Percentiles rank a stretch among this genome's conserved stretches.
Conservation (phyloP, 2,113 vertebrate genomes). For the Ophiodon elongatus region DNA sequence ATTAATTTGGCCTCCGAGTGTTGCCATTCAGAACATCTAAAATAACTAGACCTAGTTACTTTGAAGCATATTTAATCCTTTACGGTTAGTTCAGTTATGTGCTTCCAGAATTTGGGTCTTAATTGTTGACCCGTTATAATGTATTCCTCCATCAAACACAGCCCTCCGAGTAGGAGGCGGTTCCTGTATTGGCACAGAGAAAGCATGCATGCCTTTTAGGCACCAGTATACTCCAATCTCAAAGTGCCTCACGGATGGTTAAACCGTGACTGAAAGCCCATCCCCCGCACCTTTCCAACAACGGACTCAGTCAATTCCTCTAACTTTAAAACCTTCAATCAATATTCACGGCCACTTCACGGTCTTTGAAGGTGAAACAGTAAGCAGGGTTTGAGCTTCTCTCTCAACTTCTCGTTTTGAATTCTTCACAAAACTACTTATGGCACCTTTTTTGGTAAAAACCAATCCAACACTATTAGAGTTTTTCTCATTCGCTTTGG, state of each 20-base stretch:
- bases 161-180: neutral
- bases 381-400: neutral
- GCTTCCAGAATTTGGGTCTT: neutral
- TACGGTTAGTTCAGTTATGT: neutral
- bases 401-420: neutral
- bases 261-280: neutral
- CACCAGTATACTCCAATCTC: neutral
- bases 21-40: neutral
- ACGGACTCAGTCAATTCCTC: neutral
- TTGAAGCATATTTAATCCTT: neutral
- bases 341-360: neutral
- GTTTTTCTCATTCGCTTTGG: neutral
- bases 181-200: neutral
- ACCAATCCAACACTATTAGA: neutral
- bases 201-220: neutral
- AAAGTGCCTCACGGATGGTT: neutral
- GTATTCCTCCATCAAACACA: neutral
- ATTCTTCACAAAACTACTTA: neutral
- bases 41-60: neutral
- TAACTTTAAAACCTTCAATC: conserved; percentile 1
- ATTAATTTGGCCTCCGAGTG: neutral
- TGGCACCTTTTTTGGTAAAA: neutral
- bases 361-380: neutral
- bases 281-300: neutral
- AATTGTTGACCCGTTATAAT: too few species aligned